A percentile compares a stretch with the other conserved stretches of the same genome.
Conservation (phyloP, 2,797 vertebrate species). For the Sebastes oblongus region DNA sequence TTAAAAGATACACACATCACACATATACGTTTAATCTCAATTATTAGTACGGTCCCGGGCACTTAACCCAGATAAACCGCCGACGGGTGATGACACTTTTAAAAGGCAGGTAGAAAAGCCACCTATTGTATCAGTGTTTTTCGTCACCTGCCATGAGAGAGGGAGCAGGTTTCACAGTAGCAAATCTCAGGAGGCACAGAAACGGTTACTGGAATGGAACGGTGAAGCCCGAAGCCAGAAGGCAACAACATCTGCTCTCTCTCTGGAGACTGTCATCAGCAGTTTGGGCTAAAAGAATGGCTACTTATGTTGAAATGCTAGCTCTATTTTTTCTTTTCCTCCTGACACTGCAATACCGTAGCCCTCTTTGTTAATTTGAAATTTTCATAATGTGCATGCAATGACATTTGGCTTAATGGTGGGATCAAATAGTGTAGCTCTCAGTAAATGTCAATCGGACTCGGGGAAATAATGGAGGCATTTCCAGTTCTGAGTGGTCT, state of each 20-base stretch:
- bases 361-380: conserved; percentile 57
- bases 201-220: conserved; percentile 74
- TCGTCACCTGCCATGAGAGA: conserved; percentile 59
- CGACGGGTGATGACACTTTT: conserved; percentile 49
- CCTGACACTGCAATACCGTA: conserved; percentile 35
- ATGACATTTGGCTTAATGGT: conserved; percentile 67
- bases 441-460: conserved; percentile 71
- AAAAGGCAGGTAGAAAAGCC: conserved; percentile 41
- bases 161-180: conserved; percentile 61
- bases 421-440: conserved; percentile 59
- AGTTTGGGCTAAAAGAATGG: conserved; percentile 69
- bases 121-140: conserved; percentile 47
- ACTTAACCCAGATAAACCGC: conserved; percentile 42
- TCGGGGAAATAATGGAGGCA: conserved; percentile 49
- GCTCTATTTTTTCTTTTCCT: conserved; percentile 34
- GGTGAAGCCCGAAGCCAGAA: conserved; percentile 73
- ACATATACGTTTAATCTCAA: conserved; percentile 41
- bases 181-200: conserved; percentile 70
- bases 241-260: conserved; percentile 78
- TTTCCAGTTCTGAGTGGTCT: conserved; percentile 45
- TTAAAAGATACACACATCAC: conserved; percentile 2
- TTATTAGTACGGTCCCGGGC: conserved; percentile 42
- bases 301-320: conserved; percentile 63
- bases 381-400: conserved; percentile 52
- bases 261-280: conserved; percentile 77